Percentiles rank a stretch among this genome's conserved stretches.
These are phyloP conservation scores for Calameuta idolon DNA, from an alignment of 2,888 invertebrate species.

Conservation along the genomic window DNA sequence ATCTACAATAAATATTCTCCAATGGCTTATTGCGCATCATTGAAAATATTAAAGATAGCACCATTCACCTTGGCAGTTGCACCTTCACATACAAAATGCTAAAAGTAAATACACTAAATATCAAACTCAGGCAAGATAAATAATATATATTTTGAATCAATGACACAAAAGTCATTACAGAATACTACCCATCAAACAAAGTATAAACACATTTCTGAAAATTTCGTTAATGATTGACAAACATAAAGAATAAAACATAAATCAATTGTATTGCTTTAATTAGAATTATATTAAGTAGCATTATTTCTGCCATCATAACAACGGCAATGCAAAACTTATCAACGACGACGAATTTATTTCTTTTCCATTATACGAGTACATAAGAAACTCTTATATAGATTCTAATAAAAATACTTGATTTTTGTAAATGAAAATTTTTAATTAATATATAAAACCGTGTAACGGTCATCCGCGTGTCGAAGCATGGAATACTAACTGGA, in stretches of 20 bases:
- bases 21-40: background rate
- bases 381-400: background rate
- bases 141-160: background rate
- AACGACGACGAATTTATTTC: background rate
- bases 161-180: background rate
- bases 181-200: background rate
- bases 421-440: background rate
- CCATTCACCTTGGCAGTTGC: background rate
- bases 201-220: background rate
- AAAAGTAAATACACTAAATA: background rate
- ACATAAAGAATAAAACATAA: background rate
- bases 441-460: background rate
- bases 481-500: background rate
- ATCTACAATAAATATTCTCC: background rate
- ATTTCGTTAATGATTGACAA: background rate
- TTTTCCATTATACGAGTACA: background rate
- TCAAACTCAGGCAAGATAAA: background rate
- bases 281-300: background rate
- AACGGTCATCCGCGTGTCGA: no score
- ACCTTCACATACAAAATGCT: background rate
- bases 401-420: background rate
- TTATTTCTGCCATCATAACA: background rate
- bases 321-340: background rate
- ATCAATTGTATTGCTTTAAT: background rate
- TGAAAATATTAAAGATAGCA: no score